Percentiles rank a stretch among this genome's conserved stretches.
Conservation (phyloP, 2,888 invertebrate species). For the Noctua janthina region DNA sequence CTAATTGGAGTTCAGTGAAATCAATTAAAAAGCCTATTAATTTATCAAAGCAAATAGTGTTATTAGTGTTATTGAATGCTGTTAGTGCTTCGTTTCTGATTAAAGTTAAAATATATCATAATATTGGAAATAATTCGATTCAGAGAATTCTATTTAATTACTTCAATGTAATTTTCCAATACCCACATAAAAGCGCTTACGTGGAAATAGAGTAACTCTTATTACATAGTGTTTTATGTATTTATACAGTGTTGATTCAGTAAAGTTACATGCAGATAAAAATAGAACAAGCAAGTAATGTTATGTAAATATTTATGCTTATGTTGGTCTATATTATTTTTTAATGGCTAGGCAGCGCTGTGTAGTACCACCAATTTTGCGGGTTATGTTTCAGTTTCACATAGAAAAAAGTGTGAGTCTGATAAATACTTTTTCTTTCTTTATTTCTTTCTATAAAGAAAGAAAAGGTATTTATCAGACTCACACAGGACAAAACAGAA, state of each 20-base stretch:
- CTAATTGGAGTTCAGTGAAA: constrained; percentile 5
- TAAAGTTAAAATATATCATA: background rate
- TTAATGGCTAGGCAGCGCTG: background rate
- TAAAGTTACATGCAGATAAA: background rate
- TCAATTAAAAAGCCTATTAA: constrained; percentile 1
- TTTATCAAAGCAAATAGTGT: constrained; percentile 12
- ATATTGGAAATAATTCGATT: background rate
- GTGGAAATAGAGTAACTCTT: background rate
- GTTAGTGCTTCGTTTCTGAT: background rate
- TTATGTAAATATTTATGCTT: background rate
- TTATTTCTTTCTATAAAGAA: too few species aligned
- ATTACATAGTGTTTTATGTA: background rate
- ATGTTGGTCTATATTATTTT: background rate
- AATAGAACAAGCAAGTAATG: background rate
- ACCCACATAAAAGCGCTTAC: background rate
- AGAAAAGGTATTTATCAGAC: too few species aligned
- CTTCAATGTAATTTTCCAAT: background rate
- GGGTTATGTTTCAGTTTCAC: background rate
- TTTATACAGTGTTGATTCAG: background rate
- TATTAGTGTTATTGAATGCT: background rate
- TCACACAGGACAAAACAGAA: too few species aligned
- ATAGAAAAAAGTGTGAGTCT: too few species aligned
- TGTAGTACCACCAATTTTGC: background rate
- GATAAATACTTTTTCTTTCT: too few species aligned
- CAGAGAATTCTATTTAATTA: background rate